Evolutionary conservation across 2,797 vertebrate species (phyloP).

Genomic region (Danio jaintianensis): DNA sequence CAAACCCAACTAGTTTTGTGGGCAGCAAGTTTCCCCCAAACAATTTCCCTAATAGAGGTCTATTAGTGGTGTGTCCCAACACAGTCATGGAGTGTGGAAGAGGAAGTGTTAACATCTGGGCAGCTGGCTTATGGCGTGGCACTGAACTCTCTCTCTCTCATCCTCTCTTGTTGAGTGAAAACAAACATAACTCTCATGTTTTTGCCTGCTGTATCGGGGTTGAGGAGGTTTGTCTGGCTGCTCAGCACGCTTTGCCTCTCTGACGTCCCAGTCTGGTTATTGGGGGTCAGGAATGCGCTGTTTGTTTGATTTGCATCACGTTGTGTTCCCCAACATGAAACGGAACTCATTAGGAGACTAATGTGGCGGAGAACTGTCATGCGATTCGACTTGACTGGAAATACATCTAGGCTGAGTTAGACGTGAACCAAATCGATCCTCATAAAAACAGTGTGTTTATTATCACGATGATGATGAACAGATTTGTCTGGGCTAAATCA

Average conservation of each 20-base stretch:
- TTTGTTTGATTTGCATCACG: slow-evolving; percentile 60
- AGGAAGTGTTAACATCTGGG: slow-evolving; percentile 64
- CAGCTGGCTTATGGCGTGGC: slow-evolving; percentile 59
- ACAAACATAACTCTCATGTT: slow-evolving; percentile 63
- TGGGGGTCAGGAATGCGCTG: slow-evolving; percentile 52
- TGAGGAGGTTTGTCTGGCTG: slow-evolving; percentile 30
- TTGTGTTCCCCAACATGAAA: slow-evolving; percentile 52
- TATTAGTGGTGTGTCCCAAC: slow-evolving; percentile 43
- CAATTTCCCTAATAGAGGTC: slow-evolving; percentile 39
- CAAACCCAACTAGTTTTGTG: slow-evolving; percentile 14
- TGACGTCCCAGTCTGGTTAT: slow-evolving; percentile 52
- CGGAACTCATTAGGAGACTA: slow-evolving; percentile 53
- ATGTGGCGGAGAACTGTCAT: slow-evolving; percentile 63
- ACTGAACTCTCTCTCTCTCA: slow-evolving; percentile 60
- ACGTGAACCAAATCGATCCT: slow-evolving; percentile 24
- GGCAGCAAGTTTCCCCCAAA: slow-evolving; percentile 35
- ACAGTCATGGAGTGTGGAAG: slow-evolving; percentile 47
- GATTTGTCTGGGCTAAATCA: slow-evolving; percentile 11
- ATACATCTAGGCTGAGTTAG: slow-evolving; percentile 30
- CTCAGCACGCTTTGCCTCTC: slow-evolving; percentile 26
- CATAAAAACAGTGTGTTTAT: slow-evolving; percentile 36
- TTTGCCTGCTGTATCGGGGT: slow-evolving; percentile 49
- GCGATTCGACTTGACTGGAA: slow-evolving; percentile 55
- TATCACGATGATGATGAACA: slow-evolving; percentile 26
- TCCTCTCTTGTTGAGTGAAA: slow-evolving; percentile 63